Evolutionary conservation across 1,140 invertebrate genomes (phyloP), one percentile per base, ranked within the genome.

Genomic region (Philotrypesis tridentata): DNA sequence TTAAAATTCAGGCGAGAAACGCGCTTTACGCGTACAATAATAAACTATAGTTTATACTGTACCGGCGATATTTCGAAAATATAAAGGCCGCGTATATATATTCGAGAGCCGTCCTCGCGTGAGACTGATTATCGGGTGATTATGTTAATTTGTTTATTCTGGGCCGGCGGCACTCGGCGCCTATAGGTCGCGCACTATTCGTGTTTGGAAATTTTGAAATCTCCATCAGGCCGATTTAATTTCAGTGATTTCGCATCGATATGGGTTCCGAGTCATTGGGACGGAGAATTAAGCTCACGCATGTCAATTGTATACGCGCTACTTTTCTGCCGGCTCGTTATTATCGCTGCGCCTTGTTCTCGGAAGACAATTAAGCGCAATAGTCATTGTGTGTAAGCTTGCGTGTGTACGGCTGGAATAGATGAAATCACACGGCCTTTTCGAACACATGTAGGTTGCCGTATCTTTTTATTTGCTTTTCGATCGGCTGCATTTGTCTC

Each of bases 121-220:
- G 75, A 67, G 33, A 9, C 25, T 67, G 63, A 77, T 77, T 67
- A 48, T 77, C 21, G 37, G 23, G 25, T 31, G 17, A 67, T 77
- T 77, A 77, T 48, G 63, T 17, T 67, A 68, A 67, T 48, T 68
- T 77, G 27, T 14, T 48, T 48, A 12, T 48, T 48, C 14, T 17
- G 5, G 0, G 25, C n/a, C n/a, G n/a, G n/a, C n/a, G n/a, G n/a
- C n/a, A n/a, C n/a, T n/a, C n/a, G n/a, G n/a, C n/a, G 11, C 14
- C 17, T 55, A 55, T n/a, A 25, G 11, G 31, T 14, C 31, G 74
- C 37, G 25, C 43, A 8, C 31, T 21, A 27, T 7, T 61, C 61
- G 61, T 77, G 61, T 29, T 23, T 43, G 48, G 63, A 73, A 43
- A 48, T n/a, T 73, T 60, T 27, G 43, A 60, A 55, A 55, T 77